Evolutionary conservation across 2,888 invertebrate genomes (phyloP).

Genomic region (Neoitamus cyanurus): DNA sequence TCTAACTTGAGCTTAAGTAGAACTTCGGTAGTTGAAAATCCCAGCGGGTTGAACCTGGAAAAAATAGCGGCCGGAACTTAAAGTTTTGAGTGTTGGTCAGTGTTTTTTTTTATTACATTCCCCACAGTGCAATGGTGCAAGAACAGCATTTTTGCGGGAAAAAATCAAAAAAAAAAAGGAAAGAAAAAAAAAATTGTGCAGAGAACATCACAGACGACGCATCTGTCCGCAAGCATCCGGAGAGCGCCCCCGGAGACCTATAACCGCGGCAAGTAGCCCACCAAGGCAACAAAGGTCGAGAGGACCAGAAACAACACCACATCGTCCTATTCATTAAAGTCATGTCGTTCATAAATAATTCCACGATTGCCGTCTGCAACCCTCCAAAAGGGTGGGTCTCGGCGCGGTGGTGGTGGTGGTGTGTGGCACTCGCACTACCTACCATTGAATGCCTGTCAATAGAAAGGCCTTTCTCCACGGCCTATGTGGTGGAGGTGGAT

Average conservation of each 20-base stretch:
- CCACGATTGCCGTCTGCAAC: conserved; percentile 11
- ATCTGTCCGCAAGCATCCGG: conserved; percentile 7
- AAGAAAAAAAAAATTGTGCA: not conserved
- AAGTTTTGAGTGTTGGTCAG: not conserved
- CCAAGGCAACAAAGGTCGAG: conserved; percentile 11
- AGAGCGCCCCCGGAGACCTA: not conserved
- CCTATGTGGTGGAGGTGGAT: not conserved
- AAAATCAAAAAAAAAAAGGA: not conserved
- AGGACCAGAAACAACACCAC: conserved; percentile 12
- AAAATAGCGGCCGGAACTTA: not conserved
- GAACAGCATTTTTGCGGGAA: not conserved
- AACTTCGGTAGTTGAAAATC: not conserved
- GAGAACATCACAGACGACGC: not conserved
- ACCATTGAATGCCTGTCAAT: not conserved
- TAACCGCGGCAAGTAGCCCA: conserved; percentile 6
- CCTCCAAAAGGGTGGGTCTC: conserved; percentile 9
- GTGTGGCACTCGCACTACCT: not conserved
- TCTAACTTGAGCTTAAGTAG: not conserved
- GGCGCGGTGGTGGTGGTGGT: not conserved
- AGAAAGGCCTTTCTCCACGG: not conserved
- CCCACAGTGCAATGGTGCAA: not conserved
- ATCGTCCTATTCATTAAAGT: conserved; percentile 39
- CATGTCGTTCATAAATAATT: conserved; percentile 43
- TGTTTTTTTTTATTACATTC: not conserved
- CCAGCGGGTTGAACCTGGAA: not conserved